These are phyloP conservation scores for Agelastica alni DNA, from an alignment of 2,888 invertebrate genomes.

Conservation along the genomic window DNA sequence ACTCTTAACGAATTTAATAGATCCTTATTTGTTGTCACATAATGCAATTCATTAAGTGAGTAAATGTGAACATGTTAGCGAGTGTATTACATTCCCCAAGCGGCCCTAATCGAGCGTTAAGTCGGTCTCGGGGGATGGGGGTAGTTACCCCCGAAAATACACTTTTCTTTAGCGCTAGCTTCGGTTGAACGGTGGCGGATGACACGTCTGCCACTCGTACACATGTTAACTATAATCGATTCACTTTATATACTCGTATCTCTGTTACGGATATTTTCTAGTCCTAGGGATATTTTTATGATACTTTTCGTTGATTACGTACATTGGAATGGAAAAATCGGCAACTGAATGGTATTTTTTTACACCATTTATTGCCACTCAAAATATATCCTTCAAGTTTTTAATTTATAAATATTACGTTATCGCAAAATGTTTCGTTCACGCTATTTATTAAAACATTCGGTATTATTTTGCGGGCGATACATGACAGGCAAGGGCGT, in stretches of 20 bases:
- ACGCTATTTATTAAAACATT: no score
- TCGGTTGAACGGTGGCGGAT: conserved; percentile 5
- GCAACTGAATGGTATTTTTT: no score
- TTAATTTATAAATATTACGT: no score
- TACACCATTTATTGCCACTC: no score
- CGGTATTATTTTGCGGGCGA: no score
- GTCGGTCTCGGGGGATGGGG: conserved; percentile 51
- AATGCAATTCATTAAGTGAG: conserved; percentile 53
- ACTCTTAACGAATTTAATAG: conserved; percentile 21
- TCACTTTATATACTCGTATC: conserved; percentile 35
- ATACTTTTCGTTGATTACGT: neutral
- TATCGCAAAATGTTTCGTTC: no score
- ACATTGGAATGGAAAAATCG: neutral
- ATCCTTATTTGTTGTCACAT: conserved; percentile 47
- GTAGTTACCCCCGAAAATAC: conserved; percentile 43
- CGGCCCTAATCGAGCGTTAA: conserved; percentile 57
- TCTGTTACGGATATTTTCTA: neutral
- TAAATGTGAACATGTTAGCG: conserved; percentile 53
- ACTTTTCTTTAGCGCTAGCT: conserved; percentile 24
- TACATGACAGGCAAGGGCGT: no score
- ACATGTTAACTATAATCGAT: conserved; percentile 44
- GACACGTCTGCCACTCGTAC: conserved; percentile 38
- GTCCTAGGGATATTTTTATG: neutral
- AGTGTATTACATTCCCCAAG: conserved; percentile 55
- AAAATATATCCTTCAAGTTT: no score